phyloP scores from a whole-genome alignment of 37 sponge, comb jelly and placozoan genomes.

The Tethya wilhelma region DNA sequence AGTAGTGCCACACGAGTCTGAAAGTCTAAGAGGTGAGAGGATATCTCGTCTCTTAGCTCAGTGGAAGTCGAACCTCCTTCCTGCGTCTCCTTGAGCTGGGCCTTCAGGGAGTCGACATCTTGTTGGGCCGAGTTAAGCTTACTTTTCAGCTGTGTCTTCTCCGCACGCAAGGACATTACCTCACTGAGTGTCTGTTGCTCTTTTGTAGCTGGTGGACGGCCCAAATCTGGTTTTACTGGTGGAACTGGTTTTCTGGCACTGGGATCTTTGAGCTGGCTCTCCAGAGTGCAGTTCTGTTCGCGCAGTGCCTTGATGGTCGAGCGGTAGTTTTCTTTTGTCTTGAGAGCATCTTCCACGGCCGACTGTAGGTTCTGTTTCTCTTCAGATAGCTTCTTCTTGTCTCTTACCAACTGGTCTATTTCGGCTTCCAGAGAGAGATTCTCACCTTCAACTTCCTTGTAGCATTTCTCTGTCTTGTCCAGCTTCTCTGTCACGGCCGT shows the following conservation, averaged over 20 bases:
- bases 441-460: conserved; percentile 52
- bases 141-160: conserved; percentile 24
- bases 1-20: background rate
- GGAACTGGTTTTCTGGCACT: background rate
- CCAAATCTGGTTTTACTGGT: background rate
- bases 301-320: conserved; percentile 33
- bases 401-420: conserved; percentile 20
- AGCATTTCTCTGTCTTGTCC: conserved; percentile 37
- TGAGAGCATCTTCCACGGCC: conserved; percentile 43
- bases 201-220: conserved; percentile 8
- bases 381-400: conserved; percentile 29
- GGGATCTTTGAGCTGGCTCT: background rate
- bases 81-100: conserved; percentile 19
- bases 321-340: conserved; percentile 55
- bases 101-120: conserved; percentile 35
- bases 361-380: conserved; percentile 42
- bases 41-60: background rate
- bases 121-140: conserved; percentile 21
- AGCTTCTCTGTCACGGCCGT: conserved; percentile 14
- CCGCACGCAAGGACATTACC: conserved; percentile 23
- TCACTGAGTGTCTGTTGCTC: conserved; percentile 30
- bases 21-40: background rate
- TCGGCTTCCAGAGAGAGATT: conserved; percentile 45
- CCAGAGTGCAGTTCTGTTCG: conserved; percentile 47
- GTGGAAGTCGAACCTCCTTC: background rate